Base-by-base conservation (phyloP, 2,113 vertebrate genomes). In the Ascaphus truei region DNA sequence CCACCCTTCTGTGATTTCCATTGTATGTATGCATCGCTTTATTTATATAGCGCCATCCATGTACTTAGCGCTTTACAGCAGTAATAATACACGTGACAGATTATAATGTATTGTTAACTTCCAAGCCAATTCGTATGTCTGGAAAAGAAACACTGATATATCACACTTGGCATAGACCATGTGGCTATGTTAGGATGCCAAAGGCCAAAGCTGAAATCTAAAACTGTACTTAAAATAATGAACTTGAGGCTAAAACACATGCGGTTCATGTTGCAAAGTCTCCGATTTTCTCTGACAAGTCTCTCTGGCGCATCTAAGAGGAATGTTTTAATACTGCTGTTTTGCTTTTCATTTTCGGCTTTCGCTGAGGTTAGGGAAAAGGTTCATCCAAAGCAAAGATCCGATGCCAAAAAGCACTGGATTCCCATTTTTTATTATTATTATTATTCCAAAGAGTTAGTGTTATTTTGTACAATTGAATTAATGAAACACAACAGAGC, bases 181-280 rank as follows among this genome's bases (percentile, higher is more conserved):
- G 65, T 47, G 65, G 65, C 53, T 47, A 12, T 27, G 26, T 7
- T 31, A 29, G 39, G 47, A 56, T 26, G 63, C 13, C 37, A 20
- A 55, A 37, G 30, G 23, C 39, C 65, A 29, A 5, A 23, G 26
- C n/a, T 50, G 55, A 41, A 58, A 68, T 67, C 52, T 31, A 37
- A 67, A 31, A 39, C 52, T 12, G 31, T 64, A 68, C 41, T 68
- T 33, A 47, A 45, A 68, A 47, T 68, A 37, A 34, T 58, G 53
- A 48, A 62, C 27, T 15, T 23, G 41, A 27, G 20, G 53, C 53
- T 48, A 29, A 22, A 26, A 48, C 30, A 48, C 34, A 37, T 59
- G 65, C 20, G 65, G 20, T 56, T 68, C 41, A 22, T 15, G 29
- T 68, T 57, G 58, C 64, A 33, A 22, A 33, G 43, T 48, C 60